phyloP scores from a whole-genome alignment of 2,888 invertebrate genomes.

The Chydorus sphaericus region DNA sequence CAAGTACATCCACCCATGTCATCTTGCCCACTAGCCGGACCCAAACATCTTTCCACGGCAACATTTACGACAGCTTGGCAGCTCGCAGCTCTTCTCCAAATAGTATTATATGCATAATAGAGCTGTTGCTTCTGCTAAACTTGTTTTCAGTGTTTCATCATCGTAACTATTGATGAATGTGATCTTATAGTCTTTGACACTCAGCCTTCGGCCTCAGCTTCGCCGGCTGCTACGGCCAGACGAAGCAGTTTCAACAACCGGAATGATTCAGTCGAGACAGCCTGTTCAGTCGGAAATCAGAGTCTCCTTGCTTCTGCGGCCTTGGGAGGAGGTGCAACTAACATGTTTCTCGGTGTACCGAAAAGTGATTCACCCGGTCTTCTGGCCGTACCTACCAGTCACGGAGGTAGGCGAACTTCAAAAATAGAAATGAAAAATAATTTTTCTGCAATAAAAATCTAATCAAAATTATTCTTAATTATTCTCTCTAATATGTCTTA shows the following conservation, averaged over 20 bases:
- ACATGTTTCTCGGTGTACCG: slow-evolving; percentile 12
- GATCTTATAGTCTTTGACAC: not conserved
- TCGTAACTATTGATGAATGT: too few species aligned
- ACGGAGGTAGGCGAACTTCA: not conserved
- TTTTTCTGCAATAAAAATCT: too few species aligned
- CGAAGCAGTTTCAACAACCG: slow-evolving; percentile 8
- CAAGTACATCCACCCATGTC: not conserved
- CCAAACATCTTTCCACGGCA: not conserved
- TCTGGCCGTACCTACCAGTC: slow-evolving; percentile 9
- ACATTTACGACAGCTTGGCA: not conserved
- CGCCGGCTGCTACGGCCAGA: not conserved
- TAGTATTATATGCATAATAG: not conserved
- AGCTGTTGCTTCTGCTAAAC: too few species aligned
- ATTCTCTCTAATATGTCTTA: too few species aligned
- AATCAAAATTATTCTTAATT: too few species aligned
- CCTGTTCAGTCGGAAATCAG: not conserved
- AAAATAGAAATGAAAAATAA: too few species aligned
- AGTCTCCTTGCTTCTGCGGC: not conserved
- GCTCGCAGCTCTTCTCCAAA: not conserved
- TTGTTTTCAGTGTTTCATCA: too few species aligned
- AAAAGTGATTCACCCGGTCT: slow-evolving; percentile 12
- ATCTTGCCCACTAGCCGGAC: not conserved
- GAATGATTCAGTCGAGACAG: slow-evolving; percentile 11
- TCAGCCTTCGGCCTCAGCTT: too few species aligned
- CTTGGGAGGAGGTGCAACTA: not conserved